Evolutionary conservation across 1,140 invertebrate genomes (phyloP).

Genomic region (Drosophila albomicans): DNA sequence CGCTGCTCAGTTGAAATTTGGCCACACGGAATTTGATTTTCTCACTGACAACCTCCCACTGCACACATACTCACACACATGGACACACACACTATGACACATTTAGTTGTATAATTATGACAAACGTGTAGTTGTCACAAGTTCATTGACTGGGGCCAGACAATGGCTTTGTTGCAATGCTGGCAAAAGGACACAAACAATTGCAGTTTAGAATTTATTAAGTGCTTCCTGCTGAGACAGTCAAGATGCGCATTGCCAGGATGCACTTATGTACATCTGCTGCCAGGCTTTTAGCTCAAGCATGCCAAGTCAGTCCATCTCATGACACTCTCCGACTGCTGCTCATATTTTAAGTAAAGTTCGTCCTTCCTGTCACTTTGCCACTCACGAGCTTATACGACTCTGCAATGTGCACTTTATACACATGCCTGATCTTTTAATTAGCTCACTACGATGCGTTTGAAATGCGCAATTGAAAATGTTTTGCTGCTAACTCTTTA

Average conservation of each 20-base stretch:
- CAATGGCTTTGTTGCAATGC: conserved; percentile 66
- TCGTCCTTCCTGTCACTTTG: conserved; percentile 33
- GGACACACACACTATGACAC: background rate
- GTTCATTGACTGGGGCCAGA: conserved; percentile 59
- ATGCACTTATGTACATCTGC: conserved; percentile 61
- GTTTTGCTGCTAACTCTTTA: too few species aligned
- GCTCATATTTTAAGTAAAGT: conserved; percentile 58
- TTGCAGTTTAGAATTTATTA: conserved; percentile 77
- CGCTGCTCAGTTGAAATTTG: conserved; percentile 32
- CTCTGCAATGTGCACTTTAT: conserved; percentile 48
- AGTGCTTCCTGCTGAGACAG: conserved; percentile 72
- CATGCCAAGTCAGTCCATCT: conserved; percentile 8
- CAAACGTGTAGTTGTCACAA: conserved; percentile 23
- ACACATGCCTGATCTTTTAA: conserved; percentile 55
- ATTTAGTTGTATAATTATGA: conserved; percentile 56
- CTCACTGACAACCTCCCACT: conserved; percentile 30
- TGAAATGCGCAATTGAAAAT: background rate
- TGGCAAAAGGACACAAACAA: conserved; percentile 48
- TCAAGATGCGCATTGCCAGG: conserved; percentile 40
- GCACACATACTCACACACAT: conserved; percentile 10
- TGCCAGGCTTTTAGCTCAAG: conserved; percentile 39
- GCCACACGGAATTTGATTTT: conserved; percentile 68
- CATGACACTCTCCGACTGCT: conserved; percentile 19
- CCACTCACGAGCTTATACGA: background rate
- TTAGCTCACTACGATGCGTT: conserved; percentile 34